Percentiles rank a stretch among this genome's conserved stretches.
Conservation (phyloP, 2,113 vertebrate species). For the Anarrhichthys ocellatus region DNA sequence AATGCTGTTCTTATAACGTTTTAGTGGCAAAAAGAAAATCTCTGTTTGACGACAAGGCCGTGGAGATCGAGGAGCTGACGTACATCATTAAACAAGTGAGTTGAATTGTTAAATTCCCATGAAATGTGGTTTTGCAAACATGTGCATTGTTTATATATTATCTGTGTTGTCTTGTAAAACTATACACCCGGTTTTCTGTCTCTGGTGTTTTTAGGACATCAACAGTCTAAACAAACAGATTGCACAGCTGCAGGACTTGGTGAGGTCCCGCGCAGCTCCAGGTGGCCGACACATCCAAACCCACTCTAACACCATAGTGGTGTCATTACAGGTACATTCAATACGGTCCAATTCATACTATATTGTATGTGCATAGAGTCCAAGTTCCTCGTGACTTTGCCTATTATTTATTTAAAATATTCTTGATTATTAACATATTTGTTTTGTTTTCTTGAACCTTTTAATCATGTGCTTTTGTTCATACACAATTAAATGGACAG, state of each 20-base stretch:
- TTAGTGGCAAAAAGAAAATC: conserved; percentile 95
- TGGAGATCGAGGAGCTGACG: conserved; percentile 93
- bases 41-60: conserved; percentile 92
- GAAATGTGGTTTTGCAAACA: background rate
- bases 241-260: conserved; percentile 92
- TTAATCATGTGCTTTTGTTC: background rate
- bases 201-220: conserved; percentile 85
- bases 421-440: background rate
- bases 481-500: background rate
- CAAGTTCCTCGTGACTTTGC: background rate
- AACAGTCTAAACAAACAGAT: conserved; percentile 95
- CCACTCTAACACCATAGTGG: conserved; percentile 95
- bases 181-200: background rate
- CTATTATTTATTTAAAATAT: background rate
- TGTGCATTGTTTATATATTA: too few species aligned
- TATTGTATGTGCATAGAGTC: background rate
- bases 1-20: conserved; percentile 21
- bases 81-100: conserved; percentile 94
- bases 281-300: conserved; percentile 91
- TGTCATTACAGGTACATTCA: conserved; percentile 89
- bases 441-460: background rate
- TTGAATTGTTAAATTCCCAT: background rate
- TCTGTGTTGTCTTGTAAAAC: background rate
- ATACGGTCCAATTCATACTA: background rate
- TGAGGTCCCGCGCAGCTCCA: conserved; percentile 87